These are phyloP conservation scores for Chaetodon auriga DNA, from an alignment of 2,113 vertebrate species.

Conservation along the genomic window DNA sequence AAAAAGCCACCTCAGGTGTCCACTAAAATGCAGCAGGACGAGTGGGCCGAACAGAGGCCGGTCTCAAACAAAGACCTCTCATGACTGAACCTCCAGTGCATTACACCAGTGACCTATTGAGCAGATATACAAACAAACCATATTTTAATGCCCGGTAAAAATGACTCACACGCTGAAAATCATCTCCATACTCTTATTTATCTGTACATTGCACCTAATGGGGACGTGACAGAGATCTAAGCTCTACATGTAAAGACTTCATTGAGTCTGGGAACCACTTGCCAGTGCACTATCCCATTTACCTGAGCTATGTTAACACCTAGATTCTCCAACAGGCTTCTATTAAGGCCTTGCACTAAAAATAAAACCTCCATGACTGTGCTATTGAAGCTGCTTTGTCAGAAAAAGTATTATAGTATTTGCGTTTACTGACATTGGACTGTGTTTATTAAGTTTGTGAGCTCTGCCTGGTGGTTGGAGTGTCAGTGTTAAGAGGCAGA, in stretches of 20 bases:
- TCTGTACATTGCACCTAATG: constrained; percentile 56
- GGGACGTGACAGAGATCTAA: constrained; percentile 32
- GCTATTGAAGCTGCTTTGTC: not conserved
- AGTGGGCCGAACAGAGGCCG: constrained; percentile 13
- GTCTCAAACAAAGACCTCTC: constrained; percentile 21
- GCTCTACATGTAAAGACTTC: constrained; percentile 46
- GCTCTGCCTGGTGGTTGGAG: constrained; percentile 17
- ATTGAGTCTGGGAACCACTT: constrained; percentile 61
- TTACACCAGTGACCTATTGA: constrained; percentile 33
- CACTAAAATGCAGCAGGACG: constrained; percentile 38
- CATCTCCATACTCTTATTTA: constrained; percentile 23
- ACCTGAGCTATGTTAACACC: constrained; percentile 77
- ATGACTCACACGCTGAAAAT: constrained; percentile 41
- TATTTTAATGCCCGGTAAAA: constrained; percentile 68
- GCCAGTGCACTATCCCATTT: constrained; percentile 63
- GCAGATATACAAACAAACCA: constrained; percentile 48
- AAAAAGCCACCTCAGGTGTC: constrained; percentile 1
- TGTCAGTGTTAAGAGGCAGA: constrained; percentile 26
- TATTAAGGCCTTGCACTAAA: constrained; percentile 55
- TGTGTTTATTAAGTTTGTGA: constrained; percentile 17
- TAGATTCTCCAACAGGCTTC: constrained; percentile 53
- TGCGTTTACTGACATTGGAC: not conserved
- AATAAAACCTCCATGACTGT: constrained; percentile 29
- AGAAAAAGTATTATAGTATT: not conserved
- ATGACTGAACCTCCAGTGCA: constrained; percentile 46